These are phyloP conservation scores for Coelinius sp. DNA, from an alignment of 2,888 invertebrate species.

Conservation along the genomic window DNA sequence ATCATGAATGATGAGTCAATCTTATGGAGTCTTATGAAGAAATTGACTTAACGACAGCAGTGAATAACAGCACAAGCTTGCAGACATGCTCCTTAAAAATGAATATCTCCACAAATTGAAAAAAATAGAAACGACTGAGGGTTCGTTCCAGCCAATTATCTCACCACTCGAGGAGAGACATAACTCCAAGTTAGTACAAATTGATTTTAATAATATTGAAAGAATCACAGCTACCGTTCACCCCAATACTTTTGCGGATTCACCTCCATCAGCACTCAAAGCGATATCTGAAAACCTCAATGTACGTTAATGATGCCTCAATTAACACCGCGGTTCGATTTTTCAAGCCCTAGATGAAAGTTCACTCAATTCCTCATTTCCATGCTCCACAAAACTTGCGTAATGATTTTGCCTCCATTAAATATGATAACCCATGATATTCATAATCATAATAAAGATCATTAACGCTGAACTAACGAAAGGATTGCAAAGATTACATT, in stretches of 20 bases:
- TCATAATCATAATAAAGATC: background rate
- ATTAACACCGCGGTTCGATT: conserved; percentile 25
- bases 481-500: background rate
- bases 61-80: too few species aligned
- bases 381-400: background rate
- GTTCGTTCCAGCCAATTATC: too few species aligned
- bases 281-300: conserved; percentile 19
- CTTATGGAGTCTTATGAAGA: too few species aligned
- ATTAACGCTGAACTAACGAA: background rate
- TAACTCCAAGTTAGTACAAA: too few species aligned
- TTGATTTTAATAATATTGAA: background rate
- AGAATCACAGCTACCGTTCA: conserved; percentile 17
- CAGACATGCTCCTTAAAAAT: too few species aligned
- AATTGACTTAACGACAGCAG: too few species aligned
- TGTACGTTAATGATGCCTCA: conserved; percentile 25
- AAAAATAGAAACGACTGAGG: too few species aligned
- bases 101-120: too few species aligned
- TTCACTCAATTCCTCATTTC: background rate
- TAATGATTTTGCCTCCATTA: background rate
- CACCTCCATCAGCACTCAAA: conserved; percentile 26
- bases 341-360: background rate
- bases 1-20: too few species aligned
- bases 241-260: too few species aligned
- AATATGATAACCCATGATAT: background rate
- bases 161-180: too few species aligned